Evolutionary conservation across 1,140 invertebrate species (phyloP), one percentile per base, ranked within the genome.

Genomic region (Drosophila repleta): DNA sequence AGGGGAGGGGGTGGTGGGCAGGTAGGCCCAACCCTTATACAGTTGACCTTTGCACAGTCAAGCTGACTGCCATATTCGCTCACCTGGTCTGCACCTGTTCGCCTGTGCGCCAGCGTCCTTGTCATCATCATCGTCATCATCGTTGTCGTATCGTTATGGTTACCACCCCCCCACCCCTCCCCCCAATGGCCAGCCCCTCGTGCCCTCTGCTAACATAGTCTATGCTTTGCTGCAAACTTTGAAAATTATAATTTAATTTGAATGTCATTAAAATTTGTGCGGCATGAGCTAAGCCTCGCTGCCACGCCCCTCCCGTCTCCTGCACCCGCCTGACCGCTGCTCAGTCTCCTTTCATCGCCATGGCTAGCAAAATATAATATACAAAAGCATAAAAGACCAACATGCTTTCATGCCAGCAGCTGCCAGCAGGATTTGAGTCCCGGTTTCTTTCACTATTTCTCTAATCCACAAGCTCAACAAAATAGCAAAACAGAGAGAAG

Each of bases 181-280:
- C 18, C 8, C 24, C 58, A 51, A 7, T 15, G 17, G 49, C 20
- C 32, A n/a, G 15, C 55, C 0, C 29, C 15, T 21, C 17, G 21
- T 24, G n/a, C 39, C 4, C n/a, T 35, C 32, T 35, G 11, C 32
- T 13, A 17, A 17, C 55, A 26, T n/a, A 24, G 13, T 55, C 35
- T 32, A 39, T 55, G 35, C 35, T 53, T 29, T 45, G 57, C 53
- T 56, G 70, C 65, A 87, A 85, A 85, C 82, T 85, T 85, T 85
- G 85, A 75, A 85, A 85, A 85, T 85, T 87, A 87, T 85, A 85
- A 85, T 85, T 85, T 88, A 78, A 85, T 85, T 85, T 85, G 83
- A 85, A 85, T 85, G 82, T 82, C 82, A 85, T 85, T 85, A 85
- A 85, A 85, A 88, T 85, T 85, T 85, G 76, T 80, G 66, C 52